Base-by-base conservation (phyloP, 2,113 vertebrate genomes). In the Halichoeres trimaculatus region DNA sequence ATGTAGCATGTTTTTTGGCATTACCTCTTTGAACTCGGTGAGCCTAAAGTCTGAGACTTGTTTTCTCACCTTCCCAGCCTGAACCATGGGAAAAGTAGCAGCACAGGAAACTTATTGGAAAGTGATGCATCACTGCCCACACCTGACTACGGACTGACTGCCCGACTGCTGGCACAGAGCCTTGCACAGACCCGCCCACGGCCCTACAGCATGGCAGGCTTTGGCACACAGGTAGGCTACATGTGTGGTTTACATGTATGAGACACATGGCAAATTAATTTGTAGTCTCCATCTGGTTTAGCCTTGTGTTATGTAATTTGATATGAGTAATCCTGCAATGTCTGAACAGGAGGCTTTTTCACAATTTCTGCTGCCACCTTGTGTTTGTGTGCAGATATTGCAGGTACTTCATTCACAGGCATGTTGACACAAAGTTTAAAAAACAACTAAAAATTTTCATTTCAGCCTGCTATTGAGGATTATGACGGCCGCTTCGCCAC, bases 1-100 rank as follows among this genome's bases (percentile, higher is more conserved):
- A 93, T 89, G 96, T 76, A 13, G 65, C 51, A 1, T 36, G 26
- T 23, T 48, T 55, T 48, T 8, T 9, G 12, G n/a, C 40, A 12
- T 24, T 14, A 76, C n/a, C 17, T 5, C 13, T 45, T 17, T 70
- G 55, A 26, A 14, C 41, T 41, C 23, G 45, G 62, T 23, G 26
- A 72, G 17, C 54, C 26, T 10, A 59, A n/a, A 22, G 56, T 75
- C 76, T 83, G 52, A 88, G 16, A 52, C 45, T 10, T 19, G 53
- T 67, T 67, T 59, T 60, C 10, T 22, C 60, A 5, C 60, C 58
- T n/a, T 5, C 80, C 0, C 87, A 99, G 97, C 83, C 93, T 98
- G 83, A 95, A 98, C 84, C 96, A 96, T 55, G 96, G 97, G 56
- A 99, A 99, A 91, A 99, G 98, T 94, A 98, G 97, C 95, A 99